These are phyloP conservation scores for Volucella bombylans DNA, from an alignment of 2,888 invertebrate genomes.

Conservation along the genomic window DNA sequence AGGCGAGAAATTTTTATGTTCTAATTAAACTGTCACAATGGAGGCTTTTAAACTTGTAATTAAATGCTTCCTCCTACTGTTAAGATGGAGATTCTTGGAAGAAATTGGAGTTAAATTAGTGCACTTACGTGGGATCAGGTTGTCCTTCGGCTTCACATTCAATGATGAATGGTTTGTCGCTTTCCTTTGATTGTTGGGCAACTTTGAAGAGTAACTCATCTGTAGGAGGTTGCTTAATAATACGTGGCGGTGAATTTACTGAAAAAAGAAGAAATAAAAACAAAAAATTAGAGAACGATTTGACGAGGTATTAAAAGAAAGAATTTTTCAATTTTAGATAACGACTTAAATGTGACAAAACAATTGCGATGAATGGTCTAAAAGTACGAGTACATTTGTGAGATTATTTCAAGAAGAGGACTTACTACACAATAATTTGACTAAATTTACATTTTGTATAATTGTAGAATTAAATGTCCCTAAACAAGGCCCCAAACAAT, in stretches of 20 bases:
- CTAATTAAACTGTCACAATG: constrained; percentile 41
- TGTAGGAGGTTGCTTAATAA: constrained; percentile 95
- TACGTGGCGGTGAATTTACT: constrained; percentile 95
- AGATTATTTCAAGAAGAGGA: too few relatives aligned
- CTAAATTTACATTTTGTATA: too few relatives aligned
- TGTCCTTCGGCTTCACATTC: constrained; percentile 98
- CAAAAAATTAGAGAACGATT: constrained; percentile 6
- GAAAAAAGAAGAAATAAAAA: constrained; percentile 47
- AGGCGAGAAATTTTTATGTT: constrained; percentile 17
- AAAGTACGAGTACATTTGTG: too few relatives aligned
- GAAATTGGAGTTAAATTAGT: constrained; percentile 19
- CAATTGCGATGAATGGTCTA: too few relatives aligned
- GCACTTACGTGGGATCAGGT: constrained; percentile 94
- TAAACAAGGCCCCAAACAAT: too few relatives aligned
- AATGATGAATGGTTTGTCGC: constrained; percentile 96
- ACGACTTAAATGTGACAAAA: too few relatives aligned
- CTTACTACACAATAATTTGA: too few relatives aligned
- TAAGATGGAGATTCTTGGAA: neutral
- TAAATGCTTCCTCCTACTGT: constrained; percentile 13
- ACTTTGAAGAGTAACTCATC: constrained; percentile 96
- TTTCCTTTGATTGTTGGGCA: constrained; percentile 90
- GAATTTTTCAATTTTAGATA: neutral
- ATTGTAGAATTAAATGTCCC: too few relatives aligned
- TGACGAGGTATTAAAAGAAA: neutral
- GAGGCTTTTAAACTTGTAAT: constrained; percentile 24